Evolutionary conservation across 2,797 vertebrate genomes (phyloP).

Genomic region (Propithecus deckenii): DNA sequence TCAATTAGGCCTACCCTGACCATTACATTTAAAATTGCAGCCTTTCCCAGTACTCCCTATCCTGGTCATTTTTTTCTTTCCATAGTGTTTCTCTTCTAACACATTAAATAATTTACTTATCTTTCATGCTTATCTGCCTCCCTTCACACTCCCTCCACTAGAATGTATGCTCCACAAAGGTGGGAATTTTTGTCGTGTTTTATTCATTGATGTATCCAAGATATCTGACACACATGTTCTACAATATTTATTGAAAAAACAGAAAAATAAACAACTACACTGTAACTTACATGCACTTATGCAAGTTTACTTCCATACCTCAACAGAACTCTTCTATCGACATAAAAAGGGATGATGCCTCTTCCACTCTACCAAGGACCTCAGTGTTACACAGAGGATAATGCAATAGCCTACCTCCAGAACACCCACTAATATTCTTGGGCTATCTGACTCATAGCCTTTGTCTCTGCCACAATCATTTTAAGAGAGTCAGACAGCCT

Average conservation of each 20-base stretch:
- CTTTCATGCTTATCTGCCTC: not conserved
- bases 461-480: not conserved
- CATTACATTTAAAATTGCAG: not conserved
- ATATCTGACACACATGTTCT: not conserved
- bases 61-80: not conserved
- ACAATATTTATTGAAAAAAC: not conserved
- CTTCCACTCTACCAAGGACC: not conserved
- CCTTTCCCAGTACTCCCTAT: not conserved
- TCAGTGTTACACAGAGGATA: not conserved
- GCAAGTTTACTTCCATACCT: not conserved
- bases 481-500: not conserved
- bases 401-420: not conserved
- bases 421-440: not conserved
- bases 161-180: not conserved
- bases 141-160: not conserved
- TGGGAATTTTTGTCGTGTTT: not conserved
- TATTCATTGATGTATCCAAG: conserved; percentile 28
- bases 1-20: not conserved
- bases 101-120: not conserved
- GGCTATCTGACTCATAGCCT: not conserved
- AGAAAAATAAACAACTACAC: not conserved
- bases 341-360: not conserved
- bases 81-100: not conserved
- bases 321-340: not conserved
- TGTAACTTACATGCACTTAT: not conserved